phyloP scores from a whole-genome alignment of 2,113 vertebrate genomes.

The Brachyhypopomus gauderio region DNA sequence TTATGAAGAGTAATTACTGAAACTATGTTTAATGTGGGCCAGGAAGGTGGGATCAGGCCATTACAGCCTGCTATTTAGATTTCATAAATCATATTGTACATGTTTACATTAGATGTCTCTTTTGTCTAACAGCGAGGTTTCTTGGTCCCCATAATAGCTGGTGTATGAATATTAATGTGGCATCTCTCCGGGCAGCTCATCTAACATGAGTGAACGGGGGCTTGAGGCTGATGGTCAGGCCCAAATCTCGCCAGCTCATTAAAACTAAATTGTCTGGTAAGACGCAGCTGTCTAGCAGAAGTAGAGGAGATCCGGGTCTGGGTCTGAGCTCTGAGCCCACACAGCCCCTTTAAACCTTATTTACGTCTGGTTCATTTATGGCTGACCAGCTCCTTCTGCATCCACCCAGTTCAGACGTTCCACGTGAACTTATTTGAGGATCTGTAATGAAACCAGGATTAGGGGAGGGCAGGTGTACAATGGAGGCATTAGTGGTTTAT shows the following conservation, averaged over 20 bases:
- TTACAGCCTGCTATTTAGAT: slow-evolving; percentile 65
- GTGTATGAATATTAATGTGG: slow-evolving; percentile 73
- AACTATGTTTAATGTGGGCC: slow-evolving; percentile 62
- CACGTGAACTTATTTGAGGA: slow-evolving; percentile 1
- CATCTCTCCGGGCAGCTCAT: slow-evolving; percentile 73
- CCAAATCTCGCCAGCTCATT: slow-evolving; percentile 72
- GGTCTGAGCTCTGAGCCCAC: slow-evolving; percentile 27
- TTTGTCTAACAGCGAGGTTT: slow-evolving; percentile 60
- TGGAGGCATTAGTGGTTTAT: not conserved
- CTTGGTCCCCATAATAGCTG: slow-evolving; percentile 65
- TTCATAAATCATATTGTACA: slow-evolving; percentile 64
- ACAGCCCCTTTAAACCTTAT: slow-evolving; percentile 35
- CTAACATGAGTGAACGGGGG: slow-evolving; percentile 72
- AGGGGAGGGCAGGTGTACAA: slow-evolving; percentile 4
- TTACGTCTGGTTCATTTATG: slow-evolving; percentile 39
- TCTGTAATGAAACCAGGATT: slow-evolving; percentile 36
- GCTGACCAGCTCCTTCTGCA: slow-evolving; percentile 15
- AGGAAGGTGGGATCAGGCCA: slow-evolving; percentile 56
- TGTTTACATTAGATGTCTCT: slow-evolving; percentile 73
- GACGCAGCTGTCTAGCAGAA: slow-evolving; percentile 66
- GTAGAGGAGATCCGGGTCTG: slow-evolving; percentile 52
- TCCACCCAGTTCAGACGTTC: not conserved
- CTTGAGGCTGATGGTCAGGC: slow-evolving; percentile 65
- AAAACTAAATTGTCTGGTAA: slow-evolving; percentile 72
- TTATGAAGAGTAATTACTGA: slow-evolving; percentile 57